Base-by-base conservation (phyloP, 2,113 vertebrate species). In the Nesoenas mayeri region DNA sequence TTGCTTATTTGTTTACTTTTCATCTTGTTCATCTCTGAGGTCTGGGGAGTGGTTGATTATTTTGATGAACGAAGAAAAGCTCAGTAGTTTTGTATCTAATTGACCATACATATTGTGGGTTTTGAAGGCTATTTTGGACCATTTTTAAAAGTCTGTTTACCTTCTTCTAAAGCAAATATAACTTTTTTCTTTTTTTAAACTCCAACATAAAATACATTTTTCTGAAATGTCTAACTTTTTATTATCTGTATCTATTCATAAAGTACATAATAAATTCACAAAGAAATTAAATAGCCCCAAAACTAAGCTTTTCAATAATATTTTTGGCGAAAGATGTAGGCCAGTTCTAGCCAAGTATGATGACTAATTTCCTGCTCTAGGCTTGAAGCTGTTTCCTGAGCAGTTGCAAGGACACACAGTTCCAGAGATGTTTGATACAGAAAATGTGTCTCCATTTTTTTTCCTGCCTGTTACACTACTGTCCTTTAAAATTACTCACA, bases 351-450 rank as follows among this genome's bases (percentile, higher is more conserved):
- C 79, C 70, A 93, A 95, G 74, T 58, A 12, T 10, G 10, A 79
- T 96, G 91, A 94, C 50, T 96, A 66, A 97, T 91, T 95, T 95
- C 91, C 91, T 70, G 24, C 28, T 82, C 32, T 77, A 70, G 42
- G 15, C 47, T 85, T 77, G 36, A 85, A 88, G 19, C 31, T 65
- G 5, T 87, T 94, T 92, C 57, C 47, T 79, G 50, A 75, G 66
- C 36, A 50, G 24, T 85, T 87, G n/a, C 50, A 85, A 91, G 50
- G 66, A 87, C 74, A 51, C 10, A 32, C 16, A 61, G 53, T 73
- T 73, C 89, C 71, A 79, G 20, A 20, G 61, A 50, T 47, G 31
- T 61, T 92, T 51, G 36, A 66, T 47, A 50, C 0, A n/a, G 40
- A 53, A 74, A 64, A 67, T 34, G 1, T 69, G 6, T 26, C 32